Evolutionary conservation across 2,113 vertebrate species (phyloP).

Genomic region (Synodontis membranacea): DNA sequence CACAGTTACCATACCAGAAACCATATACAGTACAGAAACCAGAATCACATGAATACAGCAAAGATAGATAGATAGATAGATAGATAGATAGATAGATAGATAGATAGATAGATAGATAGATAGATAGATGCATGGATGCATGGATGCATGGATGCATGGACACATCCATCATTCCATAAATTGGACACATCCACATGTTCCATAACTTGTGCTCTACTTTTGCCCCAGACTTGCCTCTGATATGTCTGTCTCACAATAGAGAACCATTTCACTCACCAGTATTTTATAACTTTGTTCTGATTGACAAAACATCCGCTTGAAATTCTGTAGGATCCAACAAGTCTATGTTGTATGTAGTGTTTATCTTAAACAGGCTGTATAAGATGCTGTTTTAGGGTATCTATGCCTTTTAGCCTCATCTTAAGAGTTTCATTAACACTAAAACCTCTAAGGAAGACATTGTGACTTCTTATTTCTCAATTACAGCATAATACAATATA

Average conservation of each 20-base stretch:
- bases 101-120: too few species aligned
- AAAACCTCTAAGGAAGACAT: constrained; percentile 31
- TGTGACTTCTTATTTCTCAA: constrained; percentile 51
- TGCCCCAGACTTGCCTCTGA: constrained; percentile 27
- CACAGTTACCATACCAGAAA: constrained; percentile 68
- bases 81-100: too few species aligned
- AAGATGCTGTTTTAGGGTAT: not conserved
- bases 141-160: too few species aligned
- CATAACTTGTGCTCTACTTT: constrained; percentile 44
- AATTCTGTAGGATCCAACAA: not conserved
- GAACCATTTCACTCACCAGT: not conserved
- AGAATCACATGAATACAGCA: constrained; percentile 1
- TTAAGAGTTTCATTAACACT: not conserved
- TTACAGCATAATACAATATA: not conserved
- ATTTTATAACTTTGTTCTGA: constrained; percentile 1
- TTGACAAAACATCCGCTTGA: not conserved
- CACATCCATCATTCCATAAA: too few species aligned
- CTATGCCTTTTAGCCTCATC: not conserved
- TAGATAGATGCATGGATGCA: too few species aligned
- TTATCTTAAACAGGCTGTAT: not conserved
- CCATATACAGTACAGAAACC: constrained; percentile 48
- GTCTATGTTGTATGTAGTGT: not conserved
- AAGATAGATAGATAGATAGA: too few species aligned
- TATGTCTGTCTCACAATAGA: constrained; percentile 23
- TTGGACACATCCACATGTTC: too few species aligned